Conservation (phyloP, 1,140 invertebrate genomes). For the Lordiphosa clarofinis region DNA sequence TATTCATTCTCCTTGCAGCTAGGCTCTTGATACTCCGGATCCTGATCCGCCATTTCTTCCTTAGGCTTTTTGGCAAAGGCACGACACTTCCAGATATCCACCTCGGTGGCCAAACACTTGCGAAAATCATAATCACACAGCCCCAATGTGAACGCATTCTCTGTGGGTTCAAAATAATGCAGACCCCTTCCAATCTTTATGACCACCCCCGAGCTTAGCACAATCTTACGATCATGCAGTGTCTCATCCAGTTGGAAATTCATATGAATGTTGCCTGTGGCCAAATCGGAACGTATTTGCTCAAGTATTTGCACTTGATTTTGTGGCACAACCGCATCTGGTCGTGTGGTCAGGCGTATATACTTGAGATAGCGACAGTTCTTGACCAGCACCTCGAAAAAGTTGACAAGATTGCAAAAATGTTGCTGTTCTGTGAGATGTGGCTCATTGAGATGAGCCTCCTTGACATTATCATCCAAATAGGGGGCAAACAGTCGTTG, state of each 20-base stretch:
- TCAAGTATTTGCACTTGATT: constrained; percentile 48
- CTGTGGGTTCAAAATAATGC: constrained; percentile 54
- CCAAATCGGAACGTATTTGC: constrained; percentile 51
- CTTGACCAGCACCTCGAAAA: constrained; percentile 62
- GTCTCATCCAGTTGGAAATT: constrained; percentile 60
- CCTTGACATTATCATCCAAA: constrained; percentile 52
- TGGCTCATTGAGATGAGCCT: constrained; percentile 65
- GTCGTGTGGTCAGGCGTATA: constrained; percentile 54
- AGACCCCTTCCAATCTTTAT: constrained; percentile 57
- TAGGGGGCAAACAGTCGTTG: constrained; percentile 62
- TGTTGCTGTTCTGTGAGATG: constrained; percentile 50
- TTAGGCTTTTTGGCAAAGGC: constrained; percentile 48
- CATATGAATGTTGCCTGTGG: constrained; percentile 59
- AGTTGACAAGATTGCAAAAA: constrained; percentile 56
- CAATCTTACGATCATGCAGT: constrained; percentile 61
- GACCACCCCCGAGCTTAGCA: constrained; percentile 60
- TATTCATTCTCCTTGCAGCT: constrained; percentile 3
- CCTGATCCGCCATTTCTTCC: constrained; percentile 16
- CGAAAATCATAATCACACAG: constrained; percentile 65
- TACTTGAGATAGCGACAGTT: constrained; percentile 68
- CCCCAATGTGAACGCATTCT: constrained; percentile 35
- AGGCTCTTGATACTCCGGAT: constrained; percentile 2
- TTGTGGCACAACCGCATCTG: constrained; percentile 34
- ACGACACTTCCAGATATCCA: constrained; percentile 66
- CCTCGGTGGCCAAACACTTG: constrained; percentile 57